These are phyloP conservation scores for Illadopsis cleaveri DNA, from an alignment of 2,113 vertebrate genomes.

Conservation along the genomic window DNA sequence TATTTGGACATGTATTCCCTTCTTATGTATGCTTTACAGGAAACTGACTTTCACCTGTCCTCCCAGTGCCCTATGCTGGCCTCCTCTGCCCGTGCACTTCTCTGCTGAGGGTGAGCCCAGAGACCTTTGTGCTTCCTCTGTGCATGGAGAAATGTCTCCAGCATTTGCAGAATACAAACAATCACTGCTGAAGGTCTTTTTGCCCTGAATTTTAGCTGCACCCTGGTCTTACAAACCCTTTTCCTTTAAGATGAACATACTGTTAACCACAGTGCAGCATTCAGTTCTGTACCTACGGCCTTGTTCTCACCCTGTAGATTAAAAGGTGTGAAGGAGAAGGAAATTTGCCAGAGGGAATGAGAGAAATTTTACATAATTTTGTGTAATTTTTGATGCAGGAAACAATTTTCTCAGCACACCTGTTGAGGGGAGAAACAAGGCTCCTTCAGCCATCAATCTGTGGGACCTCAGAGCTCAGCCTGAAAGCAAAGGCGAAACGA, in stretches of 20 bases:
- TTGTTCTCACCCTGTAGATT: constrained; percentile 13
- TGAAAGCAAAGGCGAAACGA: constrained; percentile 98
- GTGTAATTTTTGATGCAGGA: constrained; percentile 70
- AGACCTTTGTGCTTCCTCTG: constrained; percentile 4
- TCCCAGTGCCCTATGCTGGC: neutral
- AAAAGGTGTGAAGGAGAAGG: constrained; percentile 28
- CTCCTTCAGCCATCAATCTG: constrained; percentile 81
- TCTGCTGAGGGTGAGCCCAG: neutral
- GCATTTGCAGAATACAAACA: constrained; percentile 34
- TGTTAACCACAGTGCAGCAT: neutral
- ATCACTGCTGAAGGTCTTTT: constrained; percentile 12
- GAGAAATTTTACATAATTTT: constrained; percentile 65
- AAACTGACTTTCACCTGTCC: neutral
- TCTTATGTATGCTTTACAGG: neutral
- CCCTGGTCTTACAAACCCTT: neutral
- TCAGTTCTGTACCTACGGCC: neutral
- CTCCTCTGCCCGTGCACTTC: neutral
- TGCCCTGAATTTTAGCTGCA: constrained; percentile 45
- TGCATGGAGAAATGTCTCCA: constrained; percentile 26
- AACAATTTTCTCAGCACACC: constrained; percentile 77
- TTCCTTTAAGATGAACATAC: neutral
- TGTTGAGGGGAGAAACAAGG: constrained; percentile 70
- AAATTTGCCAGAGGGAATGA: constrained; percentile 27
- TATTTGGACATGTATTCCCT: neutral
- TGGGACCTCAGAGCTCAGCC: constrained; percentile 87